Evolutionary conservation across 92 coral and sea anemone species (phyloP), one percentile per base, ranked within the genome.

Genomic region (Parazoanthus swiftii): DNA sequence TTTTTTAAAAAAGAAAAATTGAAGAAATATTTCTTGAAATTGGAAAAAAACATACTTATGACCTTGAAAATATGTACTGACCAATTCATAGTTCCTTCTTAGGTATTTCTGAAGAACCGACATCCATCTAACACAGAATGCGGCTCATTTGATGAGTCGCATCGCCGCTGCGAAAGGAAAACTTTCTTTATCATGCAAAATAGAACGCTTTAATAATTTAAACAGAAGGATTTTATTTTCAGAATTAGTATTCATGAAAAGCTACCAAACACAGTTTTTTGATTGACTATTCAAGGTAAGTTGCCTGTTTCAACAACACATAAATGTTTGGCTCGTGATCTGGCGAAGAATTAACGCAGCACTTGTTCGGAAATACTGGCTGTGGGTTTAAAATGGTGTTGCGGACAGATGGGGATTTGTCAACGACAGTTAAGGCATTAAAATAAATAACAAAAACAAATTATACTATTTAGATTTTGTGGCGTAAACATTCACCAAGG

Each of bases 151-250:
- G 72, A 63, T 63, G 85, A 56, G 35, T 36, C 13, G 29, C 73
- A 35, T 36, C 37, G 16, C 71, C 18, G 37, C 46, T 58, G 85
- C 50, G 48, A 56, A 80, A 80, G 63, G 37, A 80, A 56, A 80
- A 4, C 71, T 58, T 15, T 11, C 73, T 54, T 80, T 80, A 80
- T 80, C 43, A 80, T 80, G 85, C 85, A 80, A 80, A 80, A 16
- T 43, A 80, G 85, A 35, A 54, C 18, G 44, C 72, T 80, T 80
- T 80, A 80, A 80, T 80, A 80, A 80, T 80, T 56, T 14, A 80
- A 58, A 80, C 50, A 54, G 71, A 33, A 36, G 50, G 9, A 80
- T 33, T 56, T 56, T 80, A 80, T 54, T 54, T 80, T 58, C 2
- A 15, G 8, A 72, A 73, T 11, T 73, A 33, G 77, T 33, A 11